Base-by-base conservation (phyloP, 2,888 invertebrate genomes). In the Phania funesta region DNA sequence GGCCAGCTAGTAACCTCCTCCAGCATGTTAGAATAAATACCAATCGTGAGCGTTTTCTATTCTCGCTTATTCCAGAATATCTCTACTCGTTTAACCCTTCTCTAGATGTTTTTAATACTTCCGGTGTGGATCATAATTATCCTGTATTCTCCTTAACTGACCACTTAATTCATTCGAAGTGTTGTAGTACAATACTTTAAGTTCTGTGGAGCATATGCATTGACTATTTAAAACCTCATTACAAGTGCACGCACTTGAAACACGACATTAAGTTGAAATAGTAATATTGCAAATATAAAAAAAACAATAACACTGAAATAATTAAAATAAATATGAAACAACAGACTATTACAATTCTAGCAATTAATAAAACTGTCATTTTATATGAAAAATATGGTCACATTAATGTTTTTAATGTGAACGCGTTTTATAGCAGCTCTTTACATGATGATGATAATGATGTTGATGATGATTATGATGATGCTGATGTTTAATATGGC, bases 361-460 rank as follows among this genome's bases (percentile, higher is more conserved):
- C 77, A 82, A 82, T 82, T 77, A 82, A 82, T 77, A 77, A 77
- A 82, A 77, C 48, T 78, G 77, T 74, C 81, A 74, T 68, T 82
- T 82, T 44, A 58, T 68, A 77, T 77, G 62, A 74, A 77, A 79
- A 74, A 74, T 77, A 64, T 82, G 81, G 77, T 77, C 77, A 48
- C 68, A 77, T 77, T 77, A 78, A 60, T 56, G 73, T 44, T n/a
- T n/a, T n/a, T 82, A 64, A 74, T 74, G 68, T 73, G 32, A 58
- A 76, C 67, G 35, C 60, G 68, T 70, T 77, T 77, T 77, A 65
- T 38, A 48, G 74, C 64, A 32, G 5, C 46, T 16, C 46, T 1
- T 13, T n/a, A 16, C 9, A 48, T 50, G 22, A 29, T 48, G n/a
- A 41, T 58, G 41, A 16, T 16, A 16, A 35, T 46, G n/a, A 22